Conservation (phyloP, 64 coral and sea anemone genomes). For the Acropora yongei region DNA sequence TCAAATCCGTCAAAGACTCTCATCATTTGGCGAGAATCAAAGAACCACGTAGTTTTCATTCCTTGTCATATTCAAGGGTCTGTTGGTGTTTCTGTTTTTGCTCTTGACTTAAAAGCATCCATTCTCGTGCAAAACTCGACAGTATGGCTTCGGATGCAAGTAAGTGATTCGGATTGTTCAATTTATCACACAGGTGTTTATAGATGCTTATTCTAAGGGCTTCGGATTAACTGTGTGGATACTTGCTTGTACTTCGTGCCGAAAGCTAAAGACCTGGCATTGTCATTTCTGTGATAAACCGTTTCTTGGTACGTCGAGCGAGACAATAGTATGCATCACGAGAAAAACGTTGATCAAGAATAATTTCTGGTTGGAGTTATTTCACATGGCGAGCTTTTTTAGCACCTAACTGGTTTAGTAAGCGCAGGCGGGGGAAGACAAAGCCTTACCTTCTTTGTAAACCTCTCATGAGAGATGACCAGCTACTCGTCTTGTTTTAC, state of each 20-base stretch:
- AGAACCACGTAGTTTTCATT: neutral
- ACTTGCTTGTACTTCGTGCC: neutral
- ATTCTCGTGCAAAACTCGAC: neutral
- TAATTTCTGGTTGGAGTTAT: too few species aligned
- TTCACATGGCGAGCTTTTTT: too few species aligned
- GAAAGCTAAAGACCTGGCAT: neutral
- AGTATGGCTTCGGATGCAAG: conserved; percentile 9
- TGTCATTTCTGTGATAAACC: neutral
- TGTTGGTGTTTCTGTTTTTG: neutral
- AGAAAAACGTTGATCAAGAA: too few species aligned
- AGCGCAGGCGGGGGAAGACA: too few species aligned
- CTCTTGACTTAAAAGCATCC: neutral
- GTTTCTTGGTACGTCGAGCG: neutral
- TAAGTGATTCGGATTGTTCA: neutral
- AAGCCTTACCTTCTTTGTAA: neutral
- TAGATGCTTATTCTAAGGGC: neutral
- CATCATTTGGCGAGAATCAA: neutral
- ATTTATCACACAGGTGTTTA: neutral
- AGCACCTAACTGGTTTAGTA: too few species aligned
- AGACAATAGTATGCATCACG: too few species aligned
- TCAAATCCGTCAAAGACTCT: neutral
- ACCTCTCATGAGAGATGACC: too few species aligned
- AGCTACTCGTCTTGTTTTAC: too few species aligned
- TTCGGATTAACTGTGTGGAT: neutral
- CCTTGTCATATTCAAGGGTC: neutral